These are phyloP conservation scores for Pelecanus crispus DNA, from an alignment of 2,113 vertebrate genomes.

Conservation along the genomic window DNA sequence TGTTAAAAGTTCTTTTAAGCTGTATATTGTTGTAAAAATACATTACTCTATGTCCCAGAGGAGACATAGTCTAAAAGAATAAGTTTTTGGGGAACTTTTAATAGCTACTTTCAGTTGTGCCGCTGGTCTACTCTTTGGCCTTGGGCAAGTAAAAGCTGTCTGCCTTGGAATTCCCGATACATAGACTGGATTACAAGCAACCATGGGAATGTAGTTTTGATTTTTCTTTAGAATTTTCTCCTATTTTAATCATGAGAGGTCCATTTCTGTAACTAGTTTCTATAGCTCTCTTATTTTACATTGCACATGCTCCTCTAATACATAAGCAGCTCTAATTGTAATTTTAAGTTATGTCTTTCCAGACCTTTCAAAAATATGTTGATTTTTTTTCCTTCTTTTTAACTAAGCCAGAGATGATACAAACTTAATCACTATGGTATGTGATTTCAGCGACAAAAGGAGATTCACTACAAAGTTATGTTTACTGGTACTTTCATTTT, in stretches of 20 bases:
- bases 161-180: background rate
- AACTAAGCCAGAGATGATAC: background rate
- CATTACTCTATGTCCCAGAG: background rate
- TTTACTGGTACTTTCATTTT: background rate
- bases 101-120: background rate
- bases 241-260: background rate
- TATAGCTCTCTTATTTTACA: background rate
- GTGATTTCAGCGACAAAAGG: background rate
- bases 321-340: background rate
- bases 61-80: background rate
- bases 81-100: background rate
- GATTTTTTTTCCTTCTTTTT: background rate
- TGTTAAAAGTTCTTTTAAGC: background rate
- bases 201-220: background rate
- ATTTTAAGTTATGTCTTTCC: background rate
- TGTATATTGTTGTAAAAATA: background rate
- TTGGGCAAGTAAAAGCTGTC: background rate
- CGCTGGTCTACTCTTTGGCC: background rate
- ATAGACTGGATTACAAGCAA: background rate
- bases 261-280: background rate
- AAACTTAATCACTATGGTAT: background rate
- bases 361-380: background rate
- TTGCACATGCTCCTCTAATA: background rate
- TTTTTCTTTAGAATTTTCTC: background rate
- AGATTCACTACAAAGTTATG: background rate